Evolutionary conservation across 1,140 invertebrate genomes (phyloP), one percentile per base, ranked within the genome.

Genomic region (Drosophila tsacasi): DNA sequence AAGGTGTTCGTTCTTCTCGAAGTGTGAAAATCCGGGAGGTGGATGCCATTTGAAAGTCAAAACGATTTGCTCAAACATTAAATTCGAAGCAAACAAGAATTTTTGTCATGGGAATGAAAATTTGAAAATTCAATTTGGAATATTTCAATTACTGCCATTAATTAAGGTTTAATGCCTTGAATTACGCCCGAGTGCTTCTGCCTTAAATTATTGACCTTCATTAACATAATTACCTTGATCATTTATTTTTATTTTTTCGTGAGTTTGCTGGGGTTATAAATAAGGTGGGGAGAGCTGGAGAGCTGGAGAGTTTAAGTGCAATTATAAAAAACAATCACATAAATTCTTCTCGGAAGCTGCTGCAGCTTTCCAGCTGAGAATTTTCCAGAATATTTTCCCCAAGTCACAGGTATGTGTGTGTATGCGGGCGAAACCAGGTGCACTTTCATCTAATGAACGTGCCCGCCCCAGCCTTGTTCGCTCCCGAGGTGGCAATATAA

Each of bases 391-490:
- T 13, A 25, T 55, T 63, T 35, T 35, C 3, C 23, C 15, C n/a
- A 21, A 63, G 32, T 5, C 21, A 10, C 2, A 25, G 35, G 17
- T 8, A 58, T 58, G 55, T 40, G 55, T 30, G 15, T 32, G 7
- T 19, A 42, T 73, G 69, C 37, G 64, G 65, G 75, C 57, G 74
- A 49, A 57, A 32, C 58, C 83, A 89, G 83, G 83, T 87, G 84
- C 69, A 64, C 75, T 69, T 55, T 47, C 32, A 68, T 61, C 77
- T 66, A 67, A 60, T 67, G 65, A 61, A 84, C 78, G 77, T 75
- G 71, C 73, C 63, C 47, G 63, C 55, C 54, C 32, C 61, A 81
- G 83, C 84, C 83, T 89, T 87, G 83, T 46, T 54, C 55, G 44
- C 30, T 46, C 50, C 39, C 37, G 69, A 68, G 63, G 68, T 58